Evolutionary conservation across 2,113 vertebrate genomes (phyloP).

Genomic region (Brachypteracias leptosomus): DNA sequence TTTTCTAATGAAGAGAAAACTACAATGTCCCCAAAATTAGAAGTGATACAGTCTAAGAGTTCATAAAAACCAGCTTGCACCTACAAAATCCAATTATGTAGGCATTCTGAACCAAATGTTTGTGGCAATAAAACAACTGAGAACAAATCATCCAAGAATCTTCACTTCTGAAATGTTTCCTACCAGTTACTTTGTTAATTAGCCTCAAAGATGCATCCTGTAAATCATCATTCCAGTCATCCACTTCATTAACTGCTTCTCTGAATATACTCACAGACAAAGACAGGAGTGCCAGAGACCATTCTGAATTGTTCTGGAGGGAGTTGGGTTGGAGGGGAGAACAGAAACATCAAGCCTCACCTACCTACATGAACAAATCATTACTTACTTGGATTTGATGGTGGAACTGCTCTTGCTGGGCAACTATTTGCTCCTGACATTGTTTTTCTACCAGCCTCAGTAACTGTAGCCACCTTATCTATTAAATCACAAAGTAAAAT

Average conservation of each 20-base stretch:
- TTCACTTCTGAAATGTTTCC: background rate
- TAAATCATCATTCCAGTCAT: background rate
- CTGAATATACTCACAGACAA: background rate
- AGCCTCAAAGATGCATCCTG: background rate
- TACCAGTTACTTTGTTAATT: background rate
- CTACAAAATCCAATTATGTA: background rate
- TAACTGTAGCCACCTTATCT: slow-evolving; percentile 91
- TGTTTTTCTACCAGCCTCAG: slow-evolving; percentile 91
- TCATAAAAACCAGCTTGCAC: background rate
- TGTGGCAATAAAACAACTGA: background rate
- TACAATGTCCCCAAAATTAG: background rate
- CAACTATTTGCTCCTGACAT: slow-evolving; percentile 90
- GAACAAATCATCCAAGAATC: background rate
- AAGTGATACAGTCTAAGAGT: background rate
- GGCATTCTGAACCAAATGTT: background rate
- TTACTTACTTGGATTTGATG: slow-evolving; percentile 88
- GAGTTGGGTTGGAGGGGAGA: background rate
- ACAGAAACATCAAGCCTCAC: background rate
- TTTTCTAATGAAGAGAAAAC: background rate
- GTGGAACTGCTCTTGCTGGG: slow-evolving; percentile 93
- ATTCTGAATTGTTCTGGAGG: background rate
- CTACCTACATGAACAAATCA: background rate
- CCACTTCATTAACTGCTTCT: background rate
- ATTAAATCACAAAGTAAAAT: slow-evolving; percentile 53
- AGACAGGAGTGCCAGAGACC: background rate